Percentiles rank a stretch among this genome's conserved stretches.
These are phyloP conservation scores for Crossocerus cetratus DNA, from an alignment of 2,888 invertebrate species.

Conservation along the genomic window DNA sequence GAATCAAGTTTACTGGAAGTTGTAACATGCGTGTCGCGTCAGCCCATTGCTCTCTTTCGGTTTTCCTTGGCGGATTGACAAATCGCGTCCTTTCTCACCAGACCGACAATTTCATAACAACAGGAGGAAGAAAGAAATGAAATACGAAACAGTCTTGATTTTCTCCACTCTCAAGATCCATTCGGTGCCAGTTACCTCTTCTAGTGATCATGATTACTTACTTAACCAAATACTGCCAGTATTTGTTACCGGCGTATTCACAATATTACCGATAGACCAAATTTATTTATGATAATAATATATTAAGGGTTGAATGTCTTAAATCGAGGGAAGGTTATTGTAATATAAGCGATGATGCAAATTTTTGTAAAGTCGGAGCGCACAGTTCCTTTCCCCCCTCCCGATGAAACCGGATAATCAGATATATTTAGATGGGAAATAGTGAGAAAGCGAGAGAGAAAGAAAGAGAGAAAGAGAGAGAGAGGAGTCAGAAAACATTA, in stretches of 20 bases:
- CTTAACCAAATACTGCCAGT: conserved; percentile 76
- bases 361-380: conserved; percentile 73
- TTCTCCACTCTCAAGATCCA: conserved; percentile 26
- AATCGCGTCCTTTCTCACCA: conserved; percentile 40
- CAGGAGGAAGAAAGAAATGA: conserved; percentile 1
- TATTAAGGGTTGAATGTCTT: conserved; percentile 74
- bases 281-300: conserved; percentile 77
- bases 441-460: conserved; percentile 36
- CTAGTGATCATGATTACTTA: conserved; percentile 67
- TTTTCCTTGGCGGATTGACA: conserved; percentile 21
- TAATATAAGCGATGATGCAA: conserved; percentile 69
- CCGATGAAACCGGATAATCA: conserved; percentile 49
- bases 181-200: conserved; percentile 60
- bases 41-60: conserved; percentile 41
- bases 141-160: conserved; percentile 3
- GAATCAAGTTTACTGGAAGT: conserved; percentile 67
- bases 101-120: conserved; percentile 8
- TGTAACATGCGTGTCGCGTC: conserved; percentile 53
- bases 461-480: conserved; percentile 23
- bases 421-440: conserved; percentile 41
- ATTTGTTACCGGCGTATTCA: conserved; percentile 74
- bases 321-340: conserved; percentile 72
- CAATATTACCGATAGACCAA: conserved; percentile 77
- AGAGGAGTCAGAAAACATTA: conserved; percentile 54
- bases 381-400: conserved; percentile 70